Evolutionary conservation across 2,797 vertebrate species (phyloP), one percentile per base, ranked within the genome.

Genomic region (Nyctalus aviator): DNA sequence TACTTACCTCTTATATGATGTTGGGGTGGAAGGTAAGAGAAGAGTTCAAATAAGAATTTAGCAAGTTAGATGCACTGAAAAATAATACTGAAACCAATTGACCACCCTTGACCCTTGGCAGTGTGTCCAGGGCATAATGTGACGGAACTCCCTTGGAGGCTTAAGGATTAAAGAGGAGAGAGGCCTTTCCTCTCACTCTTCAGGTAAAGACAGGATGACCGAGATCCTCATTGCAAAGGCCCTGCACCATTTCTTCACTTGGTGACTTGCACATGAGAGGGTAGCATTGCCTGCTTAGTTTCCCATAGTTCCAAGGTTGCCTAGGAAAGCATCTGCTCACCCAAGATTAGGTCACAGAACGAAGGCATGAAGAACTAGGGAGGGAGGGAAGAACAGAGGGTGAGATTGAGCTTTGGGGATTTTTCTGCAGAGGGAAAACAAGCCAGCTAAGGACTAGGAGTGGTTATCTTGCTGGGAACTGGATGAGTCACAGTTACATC

Each of bases 11-110:
- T 25, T 79, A 8, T 14, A 18, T 27, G 44, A 32, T 4, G 46
- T 4, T 11, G 17, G 35, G 18, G 6, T 17, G 4, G 25, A 44
- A 25, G 4, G 5, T 0, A 21, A 10, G 6, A 62, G n/a, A 27
- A 13, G 30, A 71, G 8, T 10, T 53, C 30, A 46, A 53, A 79
- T 25, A 66, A 6, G 53, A 4, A 17, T 13, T 46, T 20, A 44
- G 27, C 73, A 37, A 41, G 41, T 25, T 37, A 32, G 35, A 11
- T 6, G 25, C 18, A 69, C 32, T 35, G 10, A 69, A 69, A 35
- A 69, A 69, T 35, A 21, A 11, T 35, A 69, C 66, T 37, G 64
- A 35, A 68, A 35, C 18, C 2, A 69, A 69, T 5, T 68, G 66
- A 21, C 32, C 32, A 69, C 14, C 4, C 11, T 12, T 53, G 44